Evolutionary conservation across 2,888 invertebrate species (phyloP).

Genomic region (Itoplectis maculator): DNA sequence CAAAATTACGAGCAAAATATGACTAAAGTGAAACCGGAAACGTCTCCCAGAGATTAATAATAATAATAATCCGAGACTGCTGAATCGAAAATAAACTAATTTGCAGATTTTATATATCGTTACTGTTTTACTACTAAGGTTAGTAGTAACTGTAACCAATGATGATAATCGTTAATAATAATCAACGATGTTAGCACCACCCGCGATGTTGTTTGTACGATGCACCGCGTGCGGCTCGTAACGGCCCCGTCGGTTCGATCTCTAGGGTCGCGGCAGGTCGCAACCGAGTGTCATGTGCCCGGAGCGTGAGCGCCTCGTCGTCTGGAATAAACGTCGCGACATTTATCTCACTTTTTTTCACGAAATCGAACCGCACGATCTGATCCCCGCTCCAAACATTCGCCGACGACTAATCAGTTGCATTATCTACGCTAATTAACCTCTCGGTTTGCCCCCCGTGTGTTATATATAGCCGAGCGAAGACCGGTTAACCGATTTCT

Average conservation of each 20-base stretch:
- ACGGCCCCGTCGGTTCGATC: slow-evolving; percentile 4
- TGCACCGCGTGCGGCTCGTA: slow-evolving; percentile 2
- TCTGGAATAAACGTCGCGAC: slow-evolving; percentile 21
- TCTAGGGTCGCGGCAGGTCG: slow-evolving; percentile 27
- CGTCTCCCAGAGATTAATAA: too few relatives aligned
- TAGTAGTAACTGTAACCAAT: background rate
- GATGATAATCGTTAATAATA: background rate
- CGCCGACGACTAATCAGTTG: slow-evolving; percentile 21
- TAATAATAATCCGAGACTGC: too few relatives aligned
- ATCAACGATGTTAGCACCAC: background rate
- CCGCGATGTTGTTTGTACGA: background rate
- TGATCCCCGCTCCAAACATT: background rate
- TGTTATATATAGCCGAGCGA: slow-evolving; percentile 7
- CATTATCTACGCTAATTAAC: slow-evolving; percentile 27
- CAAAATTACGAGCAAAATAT: too few relatives aligned
- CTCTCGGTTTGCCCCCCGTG: background rate
- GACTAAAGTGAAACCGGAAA: too few relatives aligned
- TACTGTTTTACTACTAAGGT: too few relatives aligned
- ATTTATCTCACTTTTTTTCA: slow-evolving; percentile 25
- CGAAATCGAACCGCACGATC: slow-evolving; percentile 22
- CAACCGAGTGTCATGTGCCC: slow-evolving; percentile 1
- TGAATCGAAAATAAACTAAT: too few relatives aligned
- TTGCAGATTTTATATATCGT: too few relatives aligned
- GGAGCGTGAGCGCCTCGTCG: slow-evolving; percentile 7
- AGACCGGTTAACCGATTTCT: background rate